Percentiles rank a stretch among this genome's conserved stretches.
Evolutionary conservation across 2,113 vertebrate species (phyloP).

Genomic region (Solea senegalensis): DNA sequence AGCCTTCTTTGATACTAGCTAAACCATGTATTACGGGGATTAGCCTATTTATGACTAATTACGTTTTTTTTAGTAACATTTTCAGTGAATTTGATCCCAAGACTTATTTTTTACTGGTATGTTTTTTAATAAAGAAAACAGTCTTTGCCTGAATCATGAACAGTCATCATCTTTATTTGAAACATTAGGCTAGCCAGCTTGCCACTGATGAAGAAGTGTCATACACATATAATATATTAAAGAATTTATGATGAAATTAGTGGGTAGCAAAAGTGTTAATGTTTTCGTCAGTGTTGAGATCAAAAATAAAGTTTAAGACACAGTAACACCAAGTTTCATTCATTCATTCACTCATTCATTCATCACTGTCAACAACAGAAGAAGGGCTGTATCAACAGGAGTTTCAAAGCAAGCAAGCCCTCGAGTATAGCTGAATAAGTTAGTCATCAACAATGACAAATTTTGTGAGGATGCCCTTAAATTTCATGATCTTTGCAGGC

Average conservation of each 20-base stretch:
- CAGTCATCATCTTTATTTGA: slow-evolving; percentile 12
- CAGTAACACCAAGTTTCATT: not conserved
- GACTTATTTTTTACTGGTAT: too few relatives aligned
- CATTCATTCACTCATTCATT: slow-evolving; percentile 23
- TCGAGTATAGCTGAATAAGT: not conserved
- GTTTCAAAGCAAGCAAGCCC: not conserved
- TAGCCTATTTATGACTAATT: too few relatives aligned
- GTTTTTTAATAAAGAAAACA: too few relatives aligned
- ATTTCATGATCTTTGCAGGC: not conserved
- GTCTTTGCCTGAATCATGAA: slow-evolving; percentile 38
- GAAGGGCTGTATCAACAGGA: too few relatives aligned
- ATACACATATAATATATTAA: slow-evolving; percentile 15
- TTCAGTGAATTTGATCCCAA: too few relatives aligned
- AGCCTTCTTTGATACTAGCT: too few relatives aligned
- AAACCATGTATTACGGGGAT: too few relatives aligned
- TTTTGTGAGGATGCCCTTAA: not conserved
- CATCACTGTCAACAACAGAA: slow-evolving; percentile 18
- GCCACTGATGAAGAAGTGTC: slow-evolving; percentile 38
- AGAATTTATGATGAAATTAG: slow-evolving; percentile 9
- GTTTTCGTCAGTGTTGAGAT: slow-evolving; percentile 30
- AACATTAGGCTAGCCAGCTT: slow-evolving; percentile 56
- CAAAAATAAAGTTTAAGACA: not conserved
- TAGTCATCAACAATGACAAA: not conserved
- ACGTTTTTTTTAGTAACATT: too few relatives aligned
- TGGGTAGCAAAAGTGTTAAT: slow-evolving; percentile 9